Conservation (phyloP, 2,888 invertebrate genomes). For the Euzetes globulus region DNA sequence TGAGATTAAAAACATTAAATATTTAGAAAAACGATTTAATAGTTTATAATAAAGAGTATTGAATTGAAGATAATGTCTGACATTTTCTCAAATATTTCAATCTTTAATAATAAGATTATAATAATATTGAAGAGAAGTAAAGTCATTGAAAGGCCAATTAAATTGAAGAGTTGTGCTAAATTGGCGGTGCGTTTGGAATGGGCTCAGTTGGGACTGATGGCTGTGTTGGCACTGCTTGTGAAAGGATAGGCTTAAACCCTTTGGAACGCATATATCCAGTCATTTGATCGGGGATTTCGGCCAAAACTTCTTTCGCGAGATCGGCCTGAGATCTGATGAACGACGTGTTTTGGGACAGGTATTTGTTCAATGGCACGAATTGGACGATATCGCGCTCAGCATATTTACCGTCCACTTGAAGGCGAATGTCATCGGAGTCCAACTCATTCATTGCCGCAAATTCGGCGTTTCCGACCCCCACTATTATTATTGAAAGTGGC, state of each 20-base stretch:
- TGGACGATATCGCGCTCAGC: slow-evolving; percentile 36
- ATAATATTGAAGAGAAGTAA: too few relatives aligned
- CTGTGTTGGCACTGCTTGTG: neutral
- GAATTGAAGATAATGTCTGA: too few relatives aligned
- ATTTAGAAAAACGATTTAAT: too few relatives aligned
- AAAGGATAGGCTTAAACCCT: neutral
- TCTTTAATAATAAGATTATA: too few relatives aligned
- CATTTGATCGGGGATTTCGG: slow-evolving; percentile 35
- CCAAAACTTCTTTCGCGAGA: slow-evolving; percentile 33
- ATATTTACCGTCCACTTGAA: slow-evolving; percentile 18
- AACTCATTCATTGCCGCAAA: slow-evolving; percentile 57
- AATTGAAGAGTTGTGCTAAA: too few relatives aligned
- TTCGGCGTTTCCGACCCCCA: slow-evolving; percentile 57
- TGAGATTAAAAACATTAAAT: too few relatives aligned
- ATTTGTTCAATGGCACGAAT: slow-evolving; percentile 34
- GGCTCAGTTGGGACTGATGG: too few relatives aligned
- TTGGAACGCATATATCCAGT: slow-evolving; percentile 31
- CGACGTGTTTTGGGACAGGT: neutral
- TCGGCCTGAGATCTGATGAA: slow-evolving; percentile 27
- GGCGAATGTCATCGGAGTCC: slow-evolving; percentile 53
- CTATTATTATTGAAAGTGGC: slow-evolving; percentile 38
- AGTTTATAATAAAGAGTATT: too few relatives aligned
- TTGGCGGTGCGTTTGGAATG: too few relatives aligned
- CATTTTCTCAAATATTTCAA: too few relatives aligned
- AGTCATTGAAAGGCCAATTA: too few relatives aligned